Percentiles rank a stretch among this genome's conserved stretches.
These are phyloP conservation scores for Deilephila porcellus DNA, from an alignment of 2,888 invertebrate genomes.

Conservation along the genomic window DNA sequence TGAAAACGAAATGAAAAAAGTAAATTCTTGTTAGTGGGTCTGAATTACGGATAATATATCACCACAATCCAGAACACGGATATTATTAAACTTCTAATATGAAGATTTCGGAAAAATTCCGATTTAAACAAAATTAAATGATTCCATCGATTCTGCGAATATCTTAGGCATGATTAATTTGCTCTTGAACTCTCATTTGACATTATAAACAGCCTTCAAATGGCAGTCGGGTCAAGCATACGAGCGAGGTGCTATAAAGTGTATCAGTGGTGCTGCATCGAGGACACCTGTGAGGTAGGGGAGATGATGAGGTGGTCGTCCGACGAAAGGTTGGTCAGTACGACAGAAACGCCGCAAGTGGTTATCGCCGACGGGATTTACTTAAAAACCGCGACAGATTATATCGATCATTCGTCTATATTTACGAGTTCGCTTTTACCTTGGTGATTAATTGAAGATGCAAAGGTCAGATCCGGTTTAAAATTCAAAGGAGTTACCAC, in stretches of 20 bases:
- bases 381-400: conserved; percentile 18
- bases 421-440: not conserved
- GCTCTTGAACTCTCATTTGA: conserved; percentile 19
- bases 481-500: not conserved
- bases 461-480: conserved; percentile 8
- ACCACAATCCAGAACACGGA: too few relatives aligned
- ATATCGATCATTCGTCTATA: conserved; percentile 7
- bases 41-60: too few relatives aligned
- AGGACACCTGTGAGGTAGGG: conserved; percentile 29
- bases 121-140: too few relatives aligned
- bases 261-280: conserved; percentile 23
- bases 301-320: conserved; percentile 27
- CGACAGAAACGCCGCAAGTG: conserved; percentile 26
- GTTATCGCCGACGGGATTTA: conserved; percentile 27
- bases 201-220: conserved; percentile 22
- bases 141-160: not conserved
- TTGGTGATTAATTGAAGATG: conserved; percentile 16
- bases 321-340: conserved; percentile 25
- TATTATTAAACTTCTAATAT: too few relatives aligned
- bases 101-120: too few relatives aligned
- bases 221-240: conserved; percentile 12
- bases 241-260: conserved; percentile 16
- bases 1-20: too few relatives aligned
- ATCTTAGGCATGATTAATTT: conserved; percentile 22
- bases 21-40: too few relatives aligned